Evolutionary conservation across 2,113 vertebrate species (phyloP), one percentile per base, ranked within the genome.

Genomic region (Emydocephalus ijimae): DNA sequence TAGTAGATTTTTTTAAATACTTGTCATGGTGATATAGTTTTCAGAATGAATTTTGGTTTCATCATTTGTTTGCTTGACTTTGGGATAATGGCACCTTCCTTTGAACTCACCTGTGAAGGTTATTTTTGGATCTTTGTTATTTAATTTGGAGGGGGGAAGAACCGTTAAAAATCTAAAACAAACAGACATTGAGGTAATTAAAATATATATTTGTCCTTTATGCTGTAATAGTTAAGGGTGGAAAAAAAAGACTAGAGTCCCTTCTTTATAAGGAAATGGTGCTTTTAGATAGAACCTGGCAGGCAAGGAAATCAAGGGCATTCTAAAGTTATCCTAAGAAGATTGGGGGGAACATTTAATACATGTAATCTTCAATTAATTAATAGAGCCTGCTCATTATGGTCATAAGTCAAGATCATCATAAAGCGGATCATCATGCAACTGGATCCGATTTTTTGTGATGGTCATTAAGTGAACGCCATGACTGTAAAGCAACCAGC

Each of bases 1-100:
- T 93, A 93, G 34, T 91, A 90, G 52, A 91, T 11, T 86, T 56
- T 56, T 86, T 94, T 94, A 93, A 89, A 50, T 59, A 56, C 21
- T 88, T 20, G 45, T 56, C 90, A 90, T 61, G 61, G 34, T 93
- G 45, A 88, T 64, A 81, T 0, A 0, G 45, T 91, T 94, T 95
- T 91, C 34, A 94, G 93, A 92, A 56, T 91, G 87, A 48, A 21
- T 12, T 45, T 15, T 57, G 89, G 81, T 52, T 87, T 88, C 29
- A 88, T 88, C 15, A 10, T 92, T 92, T 57, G 52, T 59, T 29
- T 34, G 45, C 29, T 24, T 61, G 21, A 45, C 21, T n/a, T 4
- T 52, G 3, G 87, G 43, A n/a, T 29, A 48, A 12, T 20, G 61
- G 10, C 61, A 20, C 21, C 5, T 85, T 59, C 23, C 29, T 52